Evolutionary conservation across 2,888 invertebrate genomes (phyloP), one percentile per base, ranked within the genome.

Genomic region (Drosophila trichaetosa): DNA sequence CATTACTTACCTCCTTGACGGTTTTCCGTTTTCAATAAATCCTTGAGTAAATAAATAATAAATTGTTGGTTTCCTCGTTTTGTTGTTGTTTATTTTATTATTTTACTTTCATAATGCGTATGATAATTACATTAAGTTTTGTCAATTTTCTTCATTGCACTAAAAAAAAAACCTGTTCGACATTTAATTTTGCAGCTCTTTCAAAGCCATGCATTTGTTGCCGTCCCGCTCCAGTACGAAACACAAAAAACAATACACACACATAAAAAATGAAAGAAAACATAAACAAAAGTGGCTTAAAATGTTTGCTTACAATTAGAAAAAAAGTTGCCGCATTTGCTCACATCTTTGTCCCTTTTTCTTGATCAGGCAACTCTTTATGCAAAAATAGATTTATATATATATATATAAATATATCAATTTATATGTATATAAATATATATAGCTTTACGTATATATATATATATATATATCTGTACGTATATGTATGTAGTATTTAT

Each of bases 311-410:
- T 85, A 87, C 61, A 85, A 66, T 69, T 87, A 85, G 60, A 74
- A 65, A 67, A 69, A 76, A 79, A 52, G 59, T 70, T 78, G 75
- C 68, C 49, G 54, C 67, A 33, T 52, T 76, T 64, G 52, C 46
- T 69, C 46, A 60, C 29, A 54, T 60, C 56, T 67, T 84, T 76
- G 61, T 76, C 52, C 58, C 77, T 66, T 62, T 69, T 69, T 69
- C 57, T 52, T 64, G 59, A 73, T 76, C 79, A 69, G 65, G 76
- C 87, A 85, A 83, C 83, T 83, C 65, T 83, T 74, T 59, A 87
- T 82, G 89, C 77, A 82, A 82, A 82, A 82, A 82, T 88, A 88
- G 69, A 82, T 76, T 33, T 65, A 74, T 73, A 38, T 69, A 46
- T 81, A 65, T 65, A 52, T 62, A 62, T 62, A 49, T 64, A 73